phyloP scores from a whole-genome alignment of 1,140 invertebrate species.

The Melipona quadrifasciata region DNA sequence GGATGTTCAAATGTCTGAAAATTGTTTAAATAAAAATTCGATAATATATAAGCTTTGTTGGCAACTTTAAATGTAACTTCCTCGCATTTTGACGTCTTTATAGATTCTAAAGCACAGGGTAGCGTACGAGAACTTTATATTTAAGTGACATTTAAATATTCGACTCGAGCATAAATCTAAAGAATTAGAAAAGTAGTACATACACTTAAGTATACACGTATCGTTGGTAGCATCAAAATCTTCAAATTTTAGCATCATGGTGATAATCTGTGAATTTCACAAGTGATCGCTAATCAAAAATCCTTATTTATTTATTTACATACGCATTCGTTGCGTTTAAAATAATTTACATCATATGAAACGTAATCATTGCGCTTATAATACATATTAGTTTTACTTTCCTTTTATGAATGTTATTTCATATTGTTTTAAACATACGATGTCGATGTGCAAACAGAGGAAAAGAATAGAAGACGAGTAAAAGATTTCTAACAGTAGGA shows the following conservation, averaged over 20 bases:
- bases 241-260: slow-evolving; percentile 39
- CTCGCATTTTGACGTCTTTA: slow-evolving; percentile 58
- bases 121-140: slow-evolving; percentile 60
- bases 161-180: slow-evolving; percentile 58
- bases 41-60: slow-evolving; percentile 33
- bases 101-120: slow-evolving; percentile 72
- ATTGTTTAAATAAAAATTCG: slow-evolving; percentile 16
- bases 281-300: slow-evolving; percentile 18
- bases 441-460: not conserved
- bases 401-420: not conserved
- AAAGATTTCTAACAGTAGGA: slow-evolving; percentile 30
- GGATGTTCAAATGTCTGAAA: slow-evolving; percentile 30
- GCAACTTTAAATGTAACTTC: slow-evolving; percentile 41
- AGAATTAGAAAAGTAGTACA: slow-evolving; percentile 46
- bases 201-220: slow-evolving; percentile 41
- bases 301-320: slow-evolving; percentile 55
- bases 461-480: not conserved
- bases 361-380: not conserved
- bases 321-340: slow-evolving; percentile 1
- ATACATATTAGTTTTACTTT: not conserved
- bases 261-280: slow-evolving; percentile 19
- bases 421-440: slow-evolving; percentile 2
- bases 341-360: not conserved
- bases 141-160: slow-evolving; percentile 40
- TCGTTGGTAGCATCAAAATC: slow-evolving; percentile 37